Evolutionary conservation across 2,113 vertebrate species (phyloP).

Genomic region (Ondatra zibethicus): DNA sequence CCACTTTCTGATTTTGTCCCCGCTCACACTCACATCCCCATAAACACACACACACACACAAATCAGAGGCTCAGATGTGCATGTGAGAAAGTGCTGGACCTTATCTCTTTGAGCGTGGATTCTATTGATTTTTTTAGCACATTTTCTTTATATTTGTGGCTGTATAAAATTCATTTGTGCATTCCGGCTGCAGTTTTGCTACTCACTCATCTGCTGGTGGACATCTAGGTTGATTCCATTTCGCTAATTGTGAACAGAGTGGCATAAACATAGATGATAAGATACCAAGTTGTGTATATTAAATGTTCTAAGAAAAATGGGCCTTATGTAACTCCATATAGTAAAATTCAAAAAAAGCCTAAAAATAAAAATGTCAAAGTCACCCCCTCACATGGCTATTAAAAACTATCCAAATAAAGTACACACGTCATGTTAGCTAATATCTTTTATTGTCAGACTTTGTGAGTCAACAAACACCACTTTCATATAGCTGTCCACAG

Average conservation of each 20-base stretch:
- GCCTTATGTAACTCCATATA: not conserved
- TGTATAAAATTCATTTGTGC: not conserved
- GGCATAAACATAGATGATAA: not conserved
- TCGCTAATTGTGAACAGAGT: not conserved
- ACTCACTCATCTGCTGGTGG: not conserved
- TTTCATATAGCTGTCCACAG: slow-evolving; percentile 68
- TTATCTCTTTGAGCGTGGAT: not conserved
- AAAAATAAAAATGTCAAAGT: not conserved
- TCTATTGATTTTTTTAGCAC: not conserved
- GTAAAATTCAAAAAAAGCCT: not conserved
- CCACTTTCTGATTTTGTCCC: not conserved
- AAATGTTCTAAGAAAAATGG: not conserved
- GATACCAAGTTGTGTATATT: not conserved
- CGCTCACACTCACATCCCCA: not conserved
- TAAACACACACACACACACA: not conserved
- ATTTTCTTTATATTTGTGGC: not conserved
- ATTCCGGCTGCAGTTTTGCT: not conserved
- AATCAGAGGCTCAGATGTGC: not conserved
- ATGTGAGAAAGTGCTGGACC: not conserved
- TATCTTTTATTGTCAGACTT: slow-evolving; percentile 84
- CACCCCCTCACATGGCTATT: accelerated
- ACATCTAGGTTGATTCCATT: not conserved
- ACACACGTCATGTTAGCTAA: slow-evolving; percentile 2
- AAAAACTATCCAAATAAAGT: not conserved
- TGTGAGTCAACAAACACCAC: slow-evolving; percentile 70